Conservation (phyloP, 2,113 vertebrate species). For the Leiothrix lutea region DNA sequence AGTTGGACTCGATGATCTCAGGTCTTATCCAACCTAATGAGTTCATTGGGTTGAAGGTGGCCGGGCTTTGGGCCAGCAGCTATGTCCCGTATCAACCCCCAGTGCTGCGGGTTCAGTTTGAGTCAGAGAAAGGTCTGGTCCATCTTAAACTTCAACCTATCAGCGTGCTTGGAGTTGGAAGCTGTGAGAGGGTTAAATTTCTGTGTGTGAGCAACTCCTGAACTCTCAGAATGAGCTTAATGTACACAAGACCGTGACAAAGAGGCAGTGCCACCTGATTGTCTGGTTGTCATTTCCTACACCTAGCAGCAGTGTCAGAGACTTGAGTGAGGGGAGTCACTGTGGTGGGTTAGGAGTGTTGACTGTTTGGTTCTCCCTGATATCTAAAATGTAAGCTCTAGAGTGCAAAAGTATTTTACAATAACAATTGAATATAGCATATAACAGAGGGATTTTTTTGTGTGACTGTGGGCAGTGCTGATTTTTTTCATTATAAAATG, state of each 20-base stretch:
- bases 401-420: neutral
- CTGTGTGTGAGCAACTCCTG: fast-evolving
- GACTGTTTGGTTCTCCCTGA: neutral
- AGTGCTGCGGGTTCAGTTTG: neutral
- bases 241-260: no score
- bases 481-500: neutral
- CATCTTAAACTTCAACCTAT: fast-evolving
- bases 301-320: fast-evolving
- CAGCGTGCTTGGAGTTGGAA: fast-evolving
- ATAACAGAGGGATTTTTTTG: neutral
- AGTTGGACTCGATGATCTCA: neutral
- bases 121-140: neutral
- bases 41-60: neutral
- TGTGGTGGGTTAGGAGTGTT: neutral
- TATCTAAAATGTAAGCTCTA: neutral
- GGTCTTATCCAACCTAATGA: neutral
- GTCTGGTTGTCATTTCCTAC: neutral
- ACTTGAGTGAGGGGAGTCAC: no score
- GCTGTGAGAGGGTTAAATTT: neutral
- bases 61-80: neutral
- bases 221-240: fast-evolving
- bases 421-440: fast-evolving
- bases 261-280: neutral
- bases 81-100: fast-evolving
- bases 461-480: neutral